phyloP scores from a whole-genome alignment of 1,140 invertebrate genomes.

The Teleogryllus occipitalis region DNA sequence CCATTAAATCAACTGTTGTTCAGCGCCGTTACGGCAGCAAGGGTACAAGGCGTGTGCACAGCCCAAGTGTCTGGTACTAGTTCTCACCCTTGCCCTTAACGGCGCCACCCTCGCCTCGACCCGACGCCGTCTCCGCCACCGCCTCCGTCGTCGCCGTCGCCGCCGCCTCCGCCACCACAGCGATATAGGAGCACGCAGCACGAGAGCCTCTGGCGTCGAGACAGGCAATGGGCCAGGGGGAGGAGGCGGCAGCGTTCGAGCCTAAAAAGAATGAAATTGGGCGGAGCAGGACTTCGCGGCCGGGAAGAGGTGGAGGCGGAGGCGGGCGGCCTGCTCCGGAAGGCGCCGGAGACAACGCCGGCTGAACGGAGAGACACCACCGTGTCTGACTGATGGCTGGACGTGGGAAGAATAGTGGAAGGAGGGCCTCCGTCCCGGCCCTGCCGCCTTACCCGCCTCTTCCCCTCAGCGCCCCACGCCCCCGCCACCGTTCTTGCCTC shows the following conservation, averaged over 20 bases:
- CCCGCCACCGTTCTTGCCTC: neutral
- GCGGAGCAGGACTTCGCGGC: neutral
- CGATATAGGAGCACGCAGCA: neutral
- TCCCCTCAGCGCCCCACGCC: neutral
- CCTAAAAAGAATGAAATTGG: neutral
- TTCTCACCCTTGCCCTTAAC: neutral
- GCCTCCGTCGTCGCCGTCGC: neutral
- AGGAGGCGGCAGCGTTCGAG: neutral
- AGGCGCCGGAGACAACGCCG: neutral
- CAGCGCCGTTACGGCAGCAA: neutral
- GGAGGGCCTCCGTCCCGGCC: neutral
- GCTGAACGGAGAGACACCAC: neutral
- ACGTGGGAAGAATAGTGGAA: conserved; percentile 16
- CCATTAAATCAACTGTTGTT: neutral
- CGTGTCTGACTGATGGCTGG: conserved; percentile 8
- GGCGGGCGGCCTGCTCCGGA: neutral
- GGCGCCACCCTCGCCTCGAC: neutral
- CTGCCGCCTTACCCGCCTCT: neutral
- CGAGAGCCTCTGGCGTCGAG: neutral
- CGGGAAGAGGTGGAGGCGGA: neutral
- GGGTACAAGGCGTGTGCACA: neutral
- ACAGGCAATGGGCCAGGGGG: neutral
- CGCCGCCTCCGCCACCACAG: neutral
- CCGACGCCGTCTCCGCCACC: neutral
- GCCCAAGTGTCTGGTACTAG: neutral